Evolutionary conservation across 53 echinoderm and acorn worm genomes (phyloP), one percentile per base, ranked within the genome.

Genomic region (Antedon mediterranea): DNA sequence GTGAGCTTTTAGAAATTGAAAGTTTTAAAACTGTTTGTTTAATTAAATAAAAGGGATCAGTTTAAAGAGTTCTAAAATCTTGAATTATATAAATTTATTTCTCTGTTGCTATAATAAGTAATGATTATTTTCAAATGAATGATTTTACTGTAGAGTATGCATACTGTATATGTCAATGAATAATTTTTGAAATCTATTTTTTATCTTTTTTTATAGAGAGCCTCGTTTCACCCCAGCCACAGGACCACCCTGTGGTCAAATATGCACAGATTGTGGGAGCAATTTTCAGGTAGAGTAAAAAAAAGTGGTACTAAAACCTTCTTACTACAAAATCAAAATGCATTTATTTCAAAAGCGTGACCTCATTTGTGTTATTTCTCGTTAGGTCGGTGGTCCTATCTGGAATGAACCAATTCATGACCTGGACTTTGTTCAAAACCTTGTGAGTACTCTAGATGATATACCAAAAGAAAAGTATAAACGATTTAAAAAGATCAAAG

Each of bases 391-490:
- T 43, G 97, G 97, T 28, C 97, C 91, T 27, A 84, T 95, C 33
- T 95, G 97, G 97, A 89, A 81, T 3, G 89, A 95, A 33, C 86
- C 97, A 4, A 87, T 95, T 28, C 97, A 95, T 30, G 79, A 92
- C 74, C 31, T 43, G 3, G 79, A 81, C 75, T 95, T 95, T 86
- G 97, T 94, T 31, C 79, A 83, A 30, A 87, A 81, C 6, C 71
- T 95, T 3, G 43, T 95, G n/a, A n/a, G 81, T 20, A 92, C 92
- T 37, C 74, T 95, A 0, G 85, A 83, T 29, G 43, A 33, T 23
- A 73, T 89, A 72, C 77, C 89, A 31, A 57, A 8, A 18, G 77
- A 87, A 30, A 81, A 85, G n/a, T 92, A 89, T 79, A 87, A 92
- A 43, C 89, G 89, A 28, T 75, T 74, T 33, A 84, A 85, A 29